Base-by-base conservation (phyloP, 1,140 invertebrate genomes). In the Zaprionus ghesquierei region DNA sequence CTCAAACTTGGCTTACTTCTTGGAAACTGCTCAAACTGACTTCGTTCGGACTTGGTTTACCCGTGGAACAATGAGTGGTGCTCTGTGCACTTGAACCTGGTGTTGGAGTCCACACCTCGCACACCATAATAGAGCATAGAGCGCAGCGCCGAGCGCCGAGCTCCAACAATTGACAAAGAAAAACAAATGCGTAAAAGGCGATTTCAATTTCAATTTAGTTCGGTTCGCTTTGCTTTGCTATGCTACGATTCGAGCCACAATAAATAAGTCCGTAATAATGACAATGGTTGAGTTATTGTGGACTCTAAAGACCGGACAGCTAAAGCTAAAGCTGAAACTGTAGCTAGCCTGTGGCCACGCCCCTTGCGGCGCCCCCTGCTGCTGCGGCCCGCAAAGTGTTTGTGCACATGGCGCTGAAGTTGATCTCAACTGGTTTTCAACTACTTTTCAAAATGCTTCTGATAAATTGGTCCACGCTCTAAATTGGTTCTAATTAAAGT, bases 401-500 rank as follows among this genome's bases (percentile, higher is more conserved):
- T 77, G 60, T 69, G 63, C 79, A 62, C 75, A 81, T 85, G 82
- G 82, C 55, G 75, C 79, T 89, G 72, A 89, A 87, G 82, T 87
- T 87, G 79, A 74, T 87, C 82, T 82, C 76, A 78, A 87, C 82
- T 87, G 82, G 82, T 87, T 87, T 89, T 87, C 84, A 89, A 87
- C 82, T 87, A 87, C 82, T 87, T 87, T 87, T 87, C 72, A 82
- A 87, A 89, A 89, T 79, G 84, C 84, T 87, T 87, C 82, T 87
- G 82, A 87, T 87, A 87, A 87, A 87, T 87, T 89, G 82, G 82
- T 87, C 79, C 82, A 73, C 84, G 82, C 76, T 87, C 76, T 87
- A 87, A 87, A 87, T 87, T 87, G 82, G 82, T 87, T 87, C 79
- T 87, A 82, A 87, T 89, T 87, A 89, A 87, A 87, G 84, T 71